phyloP scores from a whole-genome alignment of 2,797 vertebrate species.

The Halcyon badia region DNA sequence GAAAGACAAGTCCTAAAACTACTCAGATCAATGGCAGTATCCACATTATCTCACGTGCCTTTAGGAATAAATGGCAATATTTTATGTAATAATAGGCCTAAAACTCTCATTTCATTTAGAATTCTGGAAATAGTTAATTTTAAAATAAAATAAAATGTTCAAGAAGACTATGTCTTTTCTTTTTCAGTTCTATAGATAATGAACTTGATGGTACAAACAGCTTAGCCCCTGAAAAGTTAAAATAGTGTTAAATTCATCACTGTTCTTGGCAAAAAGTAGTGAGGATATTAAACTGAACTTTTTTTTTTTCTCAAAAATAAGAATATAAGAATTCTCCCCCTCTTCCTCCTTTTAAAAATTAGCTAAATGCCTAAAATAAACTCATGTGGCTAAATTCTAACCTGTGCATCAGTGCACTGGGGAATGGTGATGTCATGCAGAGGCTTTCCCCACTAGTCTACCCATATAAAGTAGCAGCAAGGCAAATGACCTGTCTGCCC shows the following conservation, averaged over 20 bases:
- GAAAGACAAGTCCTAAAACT: background rate
- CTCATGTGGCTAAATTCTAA: background rate
- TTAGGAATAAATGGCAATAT: background rate
- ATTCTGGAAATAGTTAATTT: background rate
- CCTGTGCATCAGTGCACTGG: rapidly evolving
- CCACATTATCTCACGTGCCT: background rate
- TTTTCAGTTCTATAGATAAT: background rate
- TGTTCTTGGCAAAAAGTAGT: background rate
- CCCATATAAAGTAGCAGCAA: background rate
- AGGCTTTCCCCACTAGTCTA: background rate
- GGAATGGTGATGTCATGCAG: background rate
- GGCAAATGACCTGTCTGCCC: background rate
- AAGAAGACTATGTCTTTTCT: background rate
- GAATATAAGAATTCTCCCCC: background rate
- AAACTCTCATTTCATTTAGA: background rate
- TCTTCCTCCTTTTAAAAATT: background rate
- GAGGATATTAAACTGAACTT: background rate
- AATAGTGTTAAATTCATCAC: background rate
- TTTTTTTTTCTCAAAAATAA: background rate
- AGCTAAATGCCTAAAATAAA: background rate
- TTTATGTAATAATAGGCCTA: background rate
- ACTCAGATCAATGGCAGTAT: background rate
- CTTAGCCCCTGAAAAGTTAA: background rate
- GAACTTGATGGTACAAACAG: background rate
- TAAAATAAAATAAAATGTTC: background rate